Evolutionary conservation across 2,888 invertebrate species (phyloP).

Genomic region (Eledone cirrhosa): DNA sequence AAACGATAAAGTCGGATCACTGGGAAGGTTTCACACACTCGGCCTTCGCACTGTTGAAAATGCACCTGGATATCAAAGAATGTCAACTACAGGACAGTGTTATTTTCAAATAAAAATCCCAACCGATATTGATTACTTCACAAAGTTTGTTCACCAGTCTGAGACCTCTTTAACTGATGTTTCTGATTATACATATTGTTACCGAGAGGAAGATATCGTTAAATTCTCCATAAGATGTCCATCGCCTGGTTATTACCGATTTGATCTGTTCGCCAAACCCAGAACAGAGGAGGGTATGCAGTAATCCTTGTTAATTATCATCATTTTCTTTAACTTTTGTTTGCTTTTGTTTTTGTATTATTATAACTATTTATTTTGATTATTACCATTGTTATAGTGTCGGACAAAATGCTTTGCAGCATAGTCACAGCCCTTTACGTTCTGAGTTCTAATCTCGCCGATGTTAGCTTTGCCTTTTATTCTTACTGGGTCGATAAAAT

Average conservation of each 20-base stretch:
- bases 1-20: neutral
- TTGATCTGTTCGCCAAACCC: slow-evolving; percentile 5
- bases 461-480: neutral
- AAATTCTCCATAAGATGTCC: neutral
- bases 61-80: neutral
- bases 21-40: neutral
- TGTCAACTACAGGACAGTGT: neutral
- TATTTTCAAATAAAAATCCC: neutral
- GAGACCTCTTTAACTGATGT: neutral
- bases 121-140: neutral
- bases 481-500: too few relatives aligned
- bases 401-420: too few relatives aligned
- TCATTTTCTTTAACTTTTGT: neutral
- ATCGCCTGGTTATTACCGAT: neutral
- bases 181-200: neutral
- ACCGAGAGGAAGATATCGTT: neutral
- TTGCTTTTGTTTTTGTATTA: neutral
- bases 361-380: neutral
- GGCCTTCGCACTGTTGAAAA: neutral
- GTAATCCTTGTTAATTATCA: neutral
- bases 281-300: neutral
- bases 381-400: neutral
- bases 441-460: too few relatives aligned
- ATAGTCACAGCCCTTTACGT: too few relatives aligned
- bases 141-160: neutral